These are phyloP conservation scores for Lasiurus cinereus DNA, from an alignment of 2,113 vertebrate genomes.

Conservation along the genomic window DNA sequence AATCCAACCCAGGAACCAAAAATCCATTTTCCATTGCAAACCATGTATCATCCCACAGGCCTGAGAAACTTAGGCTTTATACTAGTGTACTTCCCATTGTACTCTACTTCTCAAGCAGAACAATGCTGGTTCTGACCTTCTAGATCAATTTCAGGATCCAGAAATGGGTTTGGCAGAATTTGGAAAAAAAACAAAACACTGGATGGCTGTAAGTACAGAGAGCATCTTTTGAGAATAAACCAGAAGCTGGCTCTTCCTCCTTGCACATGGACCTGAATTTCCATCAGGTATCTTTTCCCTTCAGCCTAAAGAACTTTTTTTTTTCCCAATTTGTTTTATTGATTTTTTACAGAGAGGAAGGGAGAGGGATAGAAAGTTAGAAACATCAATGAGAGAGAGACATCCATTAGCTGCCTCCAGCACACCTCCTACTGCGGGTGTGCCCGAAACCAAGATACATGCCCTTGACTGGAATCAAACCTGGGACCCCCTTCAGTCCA, in stretches of 20 bases:
- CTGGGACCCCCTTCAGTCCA: too few species aligned
- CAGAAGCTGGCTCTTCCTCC: not conserved
- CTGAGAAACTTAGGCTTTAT: not conserved
- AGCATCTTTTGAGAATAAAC: not conserved
- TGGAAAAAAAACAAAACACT: not conserved
- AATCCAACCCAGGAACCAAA: not conserved
- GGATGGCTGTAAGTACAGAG: not conserved
- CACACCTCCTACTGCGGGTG: too few species aligned
- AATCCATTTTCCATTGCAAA: not conserved
- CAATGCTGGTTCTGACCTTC: not conserved
- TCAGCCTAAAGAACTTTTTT: not conserved
- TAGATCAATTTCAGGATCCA: not conserved
- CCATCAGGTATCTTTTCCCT: not conserved
- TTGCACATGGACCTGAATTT: not conserved
- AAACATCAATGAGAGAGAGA: too few species aligned
- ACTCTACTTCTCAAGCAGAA: not conserved
- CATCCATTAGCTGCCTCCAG: too few species aligned
- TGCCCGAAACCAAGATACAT: too few species aligned
- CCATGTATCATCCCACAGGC: not conserved
- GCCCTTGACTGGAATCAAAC: too few species aligned
- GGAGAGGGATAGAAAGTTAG: too few species aligned
- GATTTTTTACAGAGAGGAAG: too few species aligned
- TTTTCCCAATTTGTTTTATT: too few species aligned
- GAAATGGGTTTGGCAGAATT: not conserved
- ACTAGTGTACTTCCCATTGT: not conserved